phyloP scores from a whole-genome alignment of 2,888 invertebrate species.

The Cotesia congregata region DNA sequence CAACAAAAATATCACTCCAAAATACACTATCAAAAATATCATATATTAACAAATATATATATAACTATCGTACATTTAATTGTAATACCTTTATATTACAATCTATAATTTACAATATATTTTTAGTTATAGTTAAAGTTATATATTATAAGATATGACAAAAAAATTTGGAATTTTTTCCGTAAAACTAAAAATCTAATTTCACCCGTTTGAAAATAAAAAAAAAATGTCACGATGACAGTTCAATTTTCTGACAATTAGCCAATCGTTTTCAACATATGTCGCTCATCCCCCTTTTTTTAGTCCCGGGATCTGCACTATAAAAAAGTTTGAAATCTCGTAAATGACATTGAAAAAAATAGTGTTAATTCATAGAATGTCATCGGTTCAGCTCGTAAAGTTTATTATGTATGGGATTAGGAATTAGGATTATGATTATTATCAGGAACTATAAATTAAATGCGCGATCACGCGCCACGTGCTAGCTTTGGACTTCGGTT shows the following conservation, averaged over 20 bases:
- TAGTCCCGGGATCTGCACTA: not conserved
- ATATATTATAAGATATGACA: too few species aligned
- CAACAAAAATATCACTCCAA: too few species aligned
- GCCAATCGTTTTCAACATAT: conserved; percentile 29
- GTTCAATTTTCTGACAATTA: conserved; percentile 22
- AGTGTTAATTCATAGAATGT: not conserved
- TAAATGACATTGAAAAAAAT: not conserved
- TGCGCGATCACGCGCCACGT: not conserved
- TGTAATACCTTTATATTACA: too few species aligned
- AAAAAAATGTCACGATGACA: conserved; percentile 25
- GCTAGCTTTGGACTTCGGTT: not conserved
- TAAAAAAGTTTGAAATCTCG: not conserved
- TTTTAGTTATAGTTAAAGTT: too few species aligned
- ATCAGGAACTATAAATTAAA: not conserved
- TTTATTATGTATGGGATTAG: too few species aligned
- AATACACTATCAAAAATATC: too few species aligned
- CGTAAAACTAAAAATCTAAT: too few species aligned
- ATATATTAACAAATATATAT: too few species aligned
- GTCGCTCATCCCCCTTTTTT: conserved; percentile 14
- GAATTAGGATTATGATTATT: not conserved
- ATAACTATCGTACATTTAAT: too few species aligned
- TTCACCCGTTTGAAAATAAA: not conserved
- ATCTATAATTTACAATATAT: too few species aligned
- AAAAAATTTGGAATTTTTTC: not conserved
- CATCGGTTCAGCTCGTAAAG: not conserved